Base-by-base conservation (phyloP, 2,888 invertebrate genomes). In the Rambutsinella grinnellia region DNA sequence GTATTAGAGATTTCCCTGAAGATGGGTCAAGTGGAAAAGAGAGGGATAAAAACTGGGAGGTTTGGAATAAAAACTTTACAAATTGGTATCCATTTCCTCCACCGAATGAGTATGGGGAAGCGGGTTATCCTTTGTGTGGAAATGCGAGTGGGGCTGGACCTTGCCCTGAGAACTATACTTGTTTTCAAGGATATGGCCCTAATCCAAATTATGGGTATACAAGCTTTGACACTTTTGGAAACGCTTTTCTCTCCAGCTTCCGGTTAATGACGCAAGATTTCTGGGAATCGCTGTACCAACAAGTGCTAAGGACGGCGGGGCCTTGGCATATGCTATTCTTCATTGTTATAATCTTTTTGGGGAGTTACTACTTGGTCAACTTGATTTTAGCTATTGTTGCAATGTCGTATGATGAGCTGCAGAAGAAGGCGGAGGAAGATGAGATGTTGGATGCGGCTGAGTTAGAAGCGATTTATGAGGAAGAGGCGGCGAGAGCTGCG, bases 371-470 rank as follows among this genome's bases (percentile, higher is more conserved):
- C 90, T 93, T 99, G 87, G 96, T 99, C 87, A 99, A 99, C 90
- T 92, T 99, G 90, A 99, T 98, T 89, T 93, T 99, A 90, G 98
- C 98, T 87, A 98, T 99, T 88, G 98, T 98, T 89, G 97, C 98
- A 86, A 98, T 98, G 97, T 97, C 97, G 67, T 99, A 99, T 89
- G 97, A 98, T 88, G 98, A 98, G 89, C 91, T 97, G 88, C 97
- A 97, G 89, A 97, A 96, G 91, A 96, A 96, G 89, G 97, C 96
- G 68, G 95, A 96, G 88, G 96, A 96, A 88, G 96, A 97, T 86
- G 96, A 96, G 87, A 85, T 86, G 78, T 86, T 86, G n/a, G 87
- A 87, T 0, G 94, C 94, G 80, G 96, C 95, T 56, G 97, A 97
- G 88, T 96, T 96, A 87, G 95, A 96, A 88, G 95, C 95, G n/a